These are phyloP conservation scores for Anableps anableps DNA, from an alignment of 2,797 vertebrate genomes.

Conservation along the genomic window DNA sequence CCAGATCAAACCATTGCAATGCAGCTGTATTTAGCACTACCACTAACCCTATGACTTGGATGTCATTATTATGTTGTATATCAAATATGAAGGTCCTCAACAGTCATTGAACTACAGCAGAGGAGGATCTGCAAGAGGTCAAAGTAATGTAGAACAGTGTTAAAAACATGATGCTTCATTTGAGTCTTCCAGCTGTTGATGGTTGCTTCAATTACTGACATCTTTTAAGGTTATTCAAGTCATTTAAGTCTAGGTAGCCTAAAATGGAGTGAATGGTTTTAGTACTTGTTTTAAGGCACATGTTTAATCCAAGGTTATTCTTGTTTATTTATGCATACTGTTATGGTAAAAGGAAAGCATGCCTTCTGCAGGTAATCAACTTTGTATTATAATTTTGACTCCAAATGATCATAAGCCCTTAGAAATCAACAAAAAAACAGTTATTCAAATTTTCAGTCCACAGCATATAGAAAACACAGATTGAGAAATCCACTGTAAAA, in stretches of 20 bases:
- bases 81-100: background rate
- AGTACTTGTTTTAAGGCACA: conserved; percentile 1
- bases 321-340: background rate
- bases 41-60: background rate
- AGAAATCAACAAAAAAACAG: background rate
- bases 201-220: background rate
- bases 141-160: background rate
- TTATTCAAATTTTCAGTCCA: background rate
- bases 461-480: background rate
- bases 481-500: background rate
- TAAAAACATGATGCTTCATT: background rate
- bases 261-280: conserved; percentile 34
- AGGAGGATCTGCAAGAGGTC: background rate
- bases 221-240: background rate
- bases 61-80: background rate
- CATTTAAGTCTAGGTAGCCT: conserved; percentile 5
- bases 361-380: background rate
- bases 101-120: background rate
- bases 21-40: background rate
- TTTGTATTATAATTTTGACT: background rate
- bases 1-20: background rate
- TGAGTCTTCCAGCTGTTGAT: background rate
- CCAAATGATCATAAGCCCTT: background rate
- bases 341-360: background rate
- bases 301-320: no score